phyloP scores from a whole-genome alignment of 1,140 invertebrate genomes.

The Ceratitis capitata region DNA sequence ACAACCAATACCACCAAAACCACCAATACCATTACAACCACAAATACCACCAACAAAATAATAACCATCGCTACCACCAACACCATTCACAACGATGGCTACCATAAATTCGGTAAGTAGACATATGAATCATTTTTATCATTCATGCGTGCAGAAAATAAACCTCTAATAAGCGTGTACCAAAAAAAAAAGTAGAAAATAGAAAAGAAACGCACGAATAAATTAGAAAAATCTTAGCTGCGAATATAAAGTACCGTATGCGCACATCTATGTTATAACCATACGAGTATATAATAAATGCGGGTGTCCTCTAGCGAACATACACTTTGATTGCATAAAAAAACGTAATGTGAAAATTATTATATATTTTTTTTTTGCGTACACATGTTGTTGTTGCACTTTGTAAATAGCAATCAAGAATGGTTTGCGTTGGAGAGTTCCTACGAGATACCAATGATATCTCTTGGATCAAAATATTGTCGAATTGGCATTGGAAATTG shows the following conservation, averaged over 20 bases:
- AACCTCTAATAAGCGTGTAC: background rate
- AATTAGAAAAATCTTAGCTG: background rate
- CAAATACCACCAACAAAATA: constrained; percentile 38
- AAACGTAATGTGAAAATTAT: too few species aligned
- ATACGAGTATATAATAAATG: background rate
- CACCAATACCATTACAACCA: constrained; percentile 37
- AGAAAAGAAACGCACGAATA: background rate
- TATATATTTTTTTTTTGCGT: too few species aligned
- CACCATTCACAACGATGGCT: constrained; percentile 52
- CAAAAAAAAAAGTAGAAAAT: background rate
- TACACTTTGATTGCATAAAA: too few species aligned
- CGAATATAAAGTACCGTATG: background rate
- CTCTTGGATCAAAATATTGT: too few species aligned
- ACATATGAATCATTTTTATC: constrained; percentile 36
- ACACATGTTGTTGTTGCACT: background rate
- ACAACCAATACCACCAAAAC: constrained; percentile 39
- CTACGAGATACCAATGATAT: too few species aligned
- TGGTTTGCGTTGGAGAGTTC: background rate
- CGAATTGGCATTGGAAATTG: too few species aligned
- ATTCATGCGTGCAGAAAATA: constrained; percentile 5
- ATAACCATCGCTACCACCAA: background rate
- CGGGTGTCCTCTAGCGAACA: background rate
- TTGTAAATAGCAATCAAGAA: background rate
- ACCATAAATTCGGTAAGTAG: constrained; percentile 64
- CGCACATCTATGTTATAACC: background rate